Evolutionary conservation across 64 coral and sea anemone genomes (phyloP).

Genomic region (Pachyseris speciosa): DNA sequence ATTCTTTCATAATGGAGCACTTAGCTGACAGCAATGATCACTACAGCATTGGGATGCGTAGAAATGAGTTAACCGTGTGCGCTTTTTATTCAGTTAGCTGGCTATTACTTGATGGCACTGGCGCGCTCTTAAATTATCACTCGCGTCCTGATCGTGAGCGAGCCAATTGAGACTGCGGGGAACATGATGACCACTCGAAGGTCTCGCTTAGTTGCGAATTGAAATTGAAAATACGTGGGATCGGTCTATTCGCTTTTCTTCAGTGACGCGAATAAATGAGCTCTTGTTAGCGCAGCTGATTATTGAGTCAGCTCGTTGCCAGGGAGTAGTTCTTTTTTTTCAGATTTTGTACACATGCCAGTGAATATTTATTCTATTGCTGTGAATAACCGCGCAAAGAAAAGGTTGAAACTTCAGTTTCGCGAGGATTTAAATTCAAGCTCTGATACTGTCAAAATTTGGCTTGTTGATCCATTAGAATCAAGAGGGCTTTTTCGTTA

Average conservation of each 20-base stretch:
- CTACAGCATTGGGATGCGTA: background rate
- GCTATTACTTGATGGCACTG: slow-evolving; percentile 3
- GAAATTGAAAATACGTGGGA: slow-evolving; percentile 37
- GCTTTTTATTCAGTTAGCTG: slow-evolving; percentile 1
- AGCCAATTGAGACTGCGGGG: background rate
- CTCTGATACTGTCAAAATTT: background rate
- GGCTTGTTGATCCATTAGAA: background rate
- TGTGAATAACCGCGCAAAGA: background rate
- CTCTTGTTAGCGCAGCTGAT: slow-evolving; percentile 37
- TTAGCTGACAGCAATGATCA: slow-evolving; percentile 51
- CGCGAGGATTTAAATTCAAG: background rate
- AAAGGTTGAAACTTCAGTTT: background rate
- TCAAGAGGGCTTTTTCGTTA: background rate
- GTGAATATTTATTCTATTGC: slow-evolving; percentile 33
- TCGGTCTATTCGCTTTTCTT: slow-evolving; percentile 7
- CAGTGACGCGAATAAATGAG: slow-evolving; percentile 7
- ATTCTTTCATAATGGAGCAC: slow-evolving; percentile 79
- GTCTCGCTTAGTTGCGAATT: slow-evolving; percentile 34
- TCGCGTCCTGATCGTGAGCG: background rate
- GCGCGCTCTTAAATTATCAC: background rate
- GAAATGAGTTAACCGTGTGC: slow-evolving; percentile 33
- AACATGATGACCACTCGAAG: background rate
- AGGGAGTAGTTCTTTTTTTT: slow-evolving; percentile 12
- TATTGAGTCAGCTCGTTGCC: background rate
- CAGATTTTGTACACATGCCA: slow-evolving; percentile 47